Evolutionary conservation across 2,888 invertebrate genomes (phyloP).

Genomic region (Seira ritae): DNA sequence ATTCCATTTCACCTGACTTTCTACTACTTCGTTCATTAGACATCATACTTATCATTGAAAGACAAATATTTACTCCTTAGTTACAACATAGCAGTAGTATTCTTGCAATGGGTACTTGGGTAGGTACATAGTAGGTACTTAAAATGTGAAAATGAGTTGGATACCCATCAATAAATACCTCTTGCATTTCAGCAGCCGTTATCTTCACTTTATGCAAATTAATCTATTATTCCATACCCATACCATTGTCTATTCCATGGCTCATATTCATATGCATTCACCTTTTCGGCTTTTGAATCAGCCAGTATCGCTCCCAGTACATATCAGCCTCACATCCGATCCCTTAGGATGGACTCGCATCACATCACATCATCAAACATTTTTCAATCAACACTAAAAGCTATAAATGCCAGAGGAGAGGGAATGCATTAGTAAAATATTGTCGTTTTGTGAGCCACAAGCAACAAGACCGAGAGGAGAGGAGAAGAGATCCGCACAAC

Average conservation of each 20-base stretch:
- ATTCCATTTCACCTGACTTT: too few species aligned
- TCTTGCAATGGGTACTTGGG: too few species aligned
- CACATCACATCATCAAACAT: not conserved
- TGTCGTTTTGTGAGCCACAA: not conserved
- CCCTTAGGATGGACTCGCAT: too few species aligned
- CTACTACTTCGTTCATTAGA: too few species aligned
- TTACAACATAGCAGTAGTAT: too few species aligned
- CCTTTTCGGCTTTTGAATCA: not conserved
- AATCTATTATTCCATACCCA: not conserved
- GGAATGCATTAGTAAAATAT: slow-evolving; percentile 2
- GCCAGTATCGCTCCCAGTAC: too few species aligned
- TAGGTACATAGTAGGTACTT: too few species aligned
- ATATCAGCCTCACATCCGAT: too few species aligned
- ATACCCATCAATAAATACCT: not conserved
- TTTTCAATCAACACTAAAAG: slow-evolving; percentile 51
- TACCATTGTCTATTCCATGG: not conserved
- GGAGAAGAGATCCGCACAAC: not conserved
- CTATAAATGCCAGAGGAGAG: slow-evolving; percentile 43
- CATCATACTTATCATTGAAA: too few species aligned
- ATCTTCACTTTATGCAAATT: not conserved
- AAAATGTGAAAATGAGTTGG: not conserved
- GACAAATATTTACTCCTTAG: too few species aligned
- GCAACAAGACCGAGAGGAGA: not conserved
- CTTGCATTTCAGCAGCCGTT: not conserved
- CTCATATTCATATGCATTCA: not conserved